Percentiles rank a stretch among this genome's conserved stretches.
phyloP scores from a whole-genome alignment of 2,797 vertebrate genomes.

The Hyperoplus immaculatus region DNA sequence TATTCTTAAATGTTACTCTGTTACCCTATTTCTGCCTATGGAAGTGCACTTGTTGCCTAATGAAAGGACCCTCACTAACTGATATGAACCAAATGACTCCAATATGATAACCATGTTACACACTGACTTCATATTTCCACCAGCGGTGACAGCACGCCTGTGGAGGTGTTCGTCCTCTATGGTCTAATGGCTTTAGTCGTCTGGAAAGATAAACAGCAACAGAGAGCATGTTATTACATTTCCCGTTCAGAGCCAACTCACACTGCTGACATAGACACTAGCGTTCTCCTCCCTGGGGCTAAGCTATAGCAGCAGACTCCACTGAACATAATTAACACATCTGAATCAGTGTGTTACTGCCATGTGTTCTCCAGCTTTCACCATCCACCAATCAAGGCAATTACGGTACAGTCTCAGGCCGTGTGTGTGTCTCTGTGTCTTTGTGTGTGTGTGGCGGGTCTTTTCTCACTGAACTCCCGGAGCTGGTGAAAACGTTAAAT shows the following conservation, averaged over 20 bases:
- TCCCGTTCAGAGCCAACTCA: slow-evolving; percentile 57
- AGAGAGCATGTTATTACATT: slow-evolving; percentile 68
- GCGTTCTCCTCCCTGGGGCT: slow-evolving; percentile 22
- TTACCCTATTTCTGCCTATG: too few relatives aligned
- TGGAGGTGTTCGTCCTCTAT: too few relatives aligned
- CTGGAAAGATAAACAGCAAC: slow-evolving; percentile 55
- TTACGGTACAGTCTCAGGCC: slow-evolving; percentile 48
- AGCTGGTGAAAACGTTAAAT: slow-evolving; percentile 68
- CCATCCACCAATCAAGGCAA: slow-evolving; percentile 57
- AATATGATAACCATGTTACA: slow-evolving; percentile 29
- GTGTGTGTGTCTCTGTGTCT: background rate
- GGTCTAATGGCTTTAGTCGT: slow-evolving; percentile 57
- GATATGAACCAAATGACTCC: slow-evolving; percentile 13
- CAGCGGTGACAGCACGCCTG: slow-evolving; percentile 39
- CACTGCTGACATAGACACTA: slow-evolving; percentile 62
- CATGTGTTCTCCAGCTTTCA: slow-evolving; percentile 53
- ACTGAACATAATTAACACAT: slow-evolving; percentile 73
- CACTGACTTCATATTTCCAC: slow-evolving; percentile 56
- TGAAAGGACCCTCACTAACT: background rate
- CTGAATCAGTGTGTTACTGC: too few relatives aligned
- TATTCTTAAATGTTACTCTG: slow-evolving; percentile 5
- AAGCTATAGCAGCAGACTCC: slow-evolving; percentile 53
- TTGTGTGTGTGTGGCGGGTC: slow-evolving; percentile 7
- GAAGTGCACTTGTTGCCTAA: background rate
- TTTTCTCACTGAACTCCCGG: slow-evolving; percentile 31